Conservation (phyloP, 2,888 invertebrate species). For the Mongoloraphidia duomilia region DNA sequence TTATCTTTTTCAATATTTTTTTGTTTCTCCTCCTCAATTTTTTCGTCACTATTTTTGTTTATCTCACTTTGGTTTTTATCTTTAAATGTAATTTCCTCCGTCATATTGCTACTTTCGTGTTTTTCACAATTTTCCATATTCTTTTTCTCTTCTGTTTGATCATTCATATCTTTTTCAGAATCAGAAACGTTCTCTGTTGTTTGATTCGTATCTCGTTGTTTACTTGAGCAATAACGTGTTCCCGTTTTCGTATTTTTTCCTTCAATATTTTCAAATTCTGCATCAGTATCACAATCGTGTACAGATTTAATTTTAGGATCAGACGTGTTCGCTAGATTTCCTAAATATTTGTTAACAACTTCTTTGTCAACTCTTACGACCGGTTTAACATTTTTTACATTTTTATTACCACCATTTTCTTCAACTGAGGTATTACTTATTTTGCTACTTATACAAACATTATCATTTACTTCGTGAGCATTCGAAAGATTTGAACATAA, state of each 20-base stretch:
- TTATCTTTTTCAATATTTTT: no score
- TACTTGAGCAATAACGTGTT: neutral
- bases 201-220: neutral
- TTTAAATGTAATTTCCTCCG: neutral
- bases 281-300: neutral
- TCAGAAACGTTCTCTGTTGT: no score
- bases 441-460: neutral
- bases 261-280: constrained; percentile 6
- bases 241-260: neutral
- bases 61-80: neutral
- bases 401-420: no score
- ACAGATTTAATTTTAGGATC: neutral
- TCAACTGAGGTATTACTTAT: no score
- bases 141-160: neutral
- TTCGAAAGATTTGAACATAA: neutral
- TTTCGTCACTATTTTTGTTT: no score
- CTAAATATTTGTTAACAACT: no score
- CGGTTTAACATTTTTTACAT: no score
- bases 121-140: neutral
- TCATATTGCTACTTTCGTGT: neutral
- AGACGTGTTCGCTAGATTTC: neutral
- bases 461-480: neutral
- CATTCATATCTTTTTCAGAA: neutral
- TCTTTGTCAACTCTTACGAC: no score
- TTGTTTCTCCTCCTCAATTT: no score